Conservation (phyloP, 2,113 vertebrate species). For the Pipa parva region DNA sequence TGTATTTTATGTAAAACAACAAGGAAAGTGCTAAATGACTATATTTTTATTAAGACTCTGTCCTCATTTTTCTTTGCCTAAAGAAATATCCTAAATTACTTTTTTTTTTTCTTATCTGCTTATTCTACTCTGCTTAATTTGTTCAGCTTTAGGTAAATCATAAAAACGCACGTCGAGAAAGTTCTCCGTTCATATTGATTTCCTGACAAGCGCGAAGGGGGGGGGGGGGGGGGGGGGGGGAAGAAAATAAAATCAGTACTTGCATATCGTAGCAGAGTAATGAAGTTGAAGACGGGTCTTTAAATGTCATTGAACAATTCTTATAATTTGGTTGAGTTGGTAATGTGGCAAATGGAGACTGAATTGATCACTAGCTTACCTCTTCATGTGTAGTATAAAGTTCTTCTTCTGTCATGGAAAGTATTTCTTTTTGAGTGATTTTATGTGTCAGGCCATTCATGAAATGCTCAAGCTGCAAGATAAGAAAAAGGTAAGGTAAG, state of each 20-base stretch:
- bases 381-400: slow-evolving; percentile 43
- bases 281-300: slow-evolving; percentile 37
- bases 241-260: slow-evolving; percentile 17
- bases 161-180: neutral
- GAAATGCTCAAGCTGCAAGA: slow-evolving; percentile 47
- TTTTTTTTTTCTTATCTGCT: neutral
- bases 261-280: slow-evolving; percentile 28
- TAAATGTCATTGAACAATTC: slow-evolving; percentile 43
- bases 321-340: slow-evolving; percentile 39
- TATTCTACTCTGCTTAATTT: slow-evolving; percentile 6
- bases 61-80: no score
- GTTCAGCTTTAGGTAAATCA: slow-evolving; percentile 7
- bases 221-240: no score
- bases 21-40: no score
- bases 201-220: slow-evolving; percentile 29
- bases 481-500: slow-evolving; percentile 1
- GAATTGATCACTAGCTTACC: slow-evolving; percentile 44
- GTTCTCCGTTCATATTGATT: slow-evolving; percentile 31
- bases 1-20: no score
- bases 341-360: slow-evolving; percentile 25
- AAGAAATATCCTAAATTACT: neutral
- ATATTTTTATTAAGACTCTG: no score
- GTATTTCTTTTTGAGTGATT: slow-evolving; percentile 50
- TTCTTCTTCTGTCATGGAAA: slow-evolving; percentile 47
- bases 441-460: slow-evolving; percentile 47